A percentile compares a stretch with the other conserved stretches of the same genome.
phyloP scores from a whole-genome alignment of 2,888 invertebrate genomes.

The Flexamia atlantica region DNA sequence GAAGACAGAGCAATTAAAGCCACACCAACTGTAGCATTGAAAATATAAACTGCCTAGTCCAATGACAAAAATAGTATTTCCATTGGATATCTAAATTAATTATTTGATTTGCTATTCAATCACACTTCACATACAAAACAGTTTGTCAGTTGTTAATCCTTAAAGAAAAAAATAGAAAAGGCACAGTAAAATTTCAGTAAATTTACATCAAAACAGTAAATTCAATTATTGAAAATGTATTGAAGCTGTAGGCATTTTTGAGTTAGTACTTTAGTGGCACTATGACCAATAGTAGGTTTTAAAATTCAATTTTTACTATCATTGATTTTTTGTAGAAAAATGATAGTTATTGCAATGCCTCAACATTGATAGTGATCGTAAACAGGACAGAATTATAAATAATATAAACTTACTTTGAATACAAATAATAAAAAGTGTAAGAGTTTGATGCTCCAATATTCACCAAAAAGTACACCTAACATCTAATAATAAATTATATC shows the following conservation, averaged over 20 bases:
- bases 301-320: too few relatives aligned
- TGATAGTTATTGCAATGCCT: too few relatives aligned
- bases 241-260: too few relatives aligned
- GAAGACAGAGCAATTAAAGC: too few relatives aligned
- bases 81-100: too few relatives aligned
- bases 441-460: neutral
- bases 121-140: neutral
- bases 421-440: neutral
- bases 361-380: too few relatives aligned
- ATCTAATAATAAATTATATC: slow-evolving; percentile 23
- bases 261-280: too few relatives aligned
- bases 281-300: too few relatives aligned
- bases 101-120: too few relatives aligned
- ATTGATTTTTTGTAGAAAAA: too few relatives aligned
- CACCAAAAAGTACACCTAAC: slow-evolving; percentile 1
- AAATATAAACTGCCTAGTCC: slow-evolving; percentile 5
- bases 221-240: too few relatives aligned
- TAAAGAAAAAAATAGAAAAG: neutral
- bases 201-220: too few relatives aligned
- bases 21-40: neutral
- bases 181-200: neutral
- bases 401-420: neutral
- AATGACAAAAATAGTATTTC: slow-evolving; percentile 15
- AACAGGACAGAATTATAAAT: neutral
- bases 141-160: slow-evolving; percentile 2